These are phyloP conservation scores for Halictus quadricinctus DNA, from an alignment of 2,888 invertebrate species.

Conservation along the genomic window DNA sequence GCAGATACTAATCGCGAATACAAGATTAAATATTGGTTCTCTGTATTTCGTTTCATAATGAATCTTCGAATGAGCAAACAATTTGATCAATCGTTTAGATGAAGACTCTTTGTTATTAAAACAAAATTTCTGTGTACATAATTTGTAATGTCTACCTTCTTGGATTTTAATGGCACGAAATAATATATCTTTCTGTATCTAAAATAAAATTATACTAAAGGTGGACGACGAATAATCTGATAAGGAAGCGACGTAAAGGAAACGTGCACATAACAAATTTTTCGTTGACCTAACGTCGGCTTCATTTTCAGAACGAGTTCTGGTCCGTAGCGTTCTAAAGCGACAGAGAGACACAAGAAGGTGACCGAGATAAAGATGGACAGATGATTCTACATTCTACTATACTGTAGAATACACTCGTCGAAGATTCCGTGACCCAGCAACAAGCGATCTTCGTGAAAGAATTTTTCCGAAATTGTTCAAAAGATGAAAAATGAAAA, in stretches of 20 bases:
- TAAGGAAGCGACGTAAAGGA: background rate
- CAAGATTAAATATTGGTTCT: background rate
- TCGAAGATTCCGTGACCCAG: slow-evolving; percentile 60
- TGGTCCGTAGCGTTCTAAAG: slow-evolving; percentile 51
- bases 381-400: slow-evolving; percentile 42
- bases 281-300: slow-evolving; percentile 50
- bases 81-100: background rate
- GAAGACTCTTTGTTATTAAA: background rate
- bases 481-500: no score
- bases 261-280: slow-evolving; percentile 29
- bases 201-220: background rate
- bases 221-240: background rate
- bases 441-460: slow-evolving; percentile 15
- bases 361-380: slow-evolving; percentile 50
- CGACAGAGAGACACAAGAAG: slow-evolving; percentile 57
- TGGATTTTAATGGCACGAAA: background rate
- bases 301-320: slow-evolving; percentile 65
- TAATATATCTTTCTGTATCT: background rate
- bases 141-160: background rate
- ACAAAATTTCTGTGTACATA: background rate
- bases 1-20: background rate
- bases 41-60: background rate
- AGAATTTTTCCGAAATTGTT: background rate
- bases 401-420: slow-evolving; percentile 44
- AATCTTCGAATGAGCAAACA: background rate